Evolutionary conservation across 2,113 vertebrate species (phyloP).

Genomic region (Pavo muticus): DNA sequence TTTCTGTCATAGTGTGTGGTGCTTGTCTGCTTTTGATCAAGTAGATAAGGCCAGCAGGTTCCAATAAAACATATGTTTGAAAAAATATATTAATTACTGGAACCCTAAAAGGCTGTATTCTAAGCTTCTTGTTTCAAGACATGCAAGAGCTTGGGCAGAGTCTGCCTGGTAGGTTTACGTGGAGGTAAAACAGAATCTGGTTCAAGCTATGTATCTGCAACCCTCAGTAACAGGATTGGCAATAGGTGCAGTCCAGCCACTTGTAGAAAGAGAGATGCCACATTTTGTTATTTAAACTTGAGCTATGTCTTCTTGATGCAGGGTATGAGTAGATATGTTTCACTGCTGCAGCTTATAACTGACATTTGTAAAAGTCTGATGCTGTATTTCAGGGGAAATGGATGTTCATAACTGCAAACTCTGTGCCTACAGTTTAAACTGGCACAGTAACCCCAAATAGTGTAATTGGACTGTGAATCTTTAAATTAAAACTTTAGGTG

Average conservation of each 20-base stretch:
- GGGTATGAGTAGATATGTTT: not conserved
- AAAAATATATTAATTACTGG: not conserved
- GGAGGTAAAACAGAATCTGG: not conserved
- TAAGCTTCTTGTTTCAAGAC: not conserved
- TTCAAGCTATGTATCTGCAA: not conserved
- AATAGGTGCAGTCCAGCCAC: not conserved
- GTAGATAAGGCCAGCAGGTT: not conserved
- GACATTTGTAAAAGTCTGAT: not conserved
- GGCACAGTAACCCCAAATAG: not conserved
- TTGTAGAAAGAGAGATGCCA: accelerated
- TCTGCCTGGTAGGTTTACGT: not conserved
- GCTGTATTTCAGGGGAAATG: not conserved
- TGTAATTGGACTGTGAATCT: not conserved
- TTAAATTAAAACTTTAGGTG: not conserved
- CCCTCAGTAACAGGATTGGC: not conserved
- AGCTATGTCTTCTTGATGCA: not conserved
- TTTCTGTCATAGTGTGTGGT: not conserved
- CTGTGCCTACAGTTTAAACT: not conserved
- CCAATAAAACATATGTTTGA: not conserved
- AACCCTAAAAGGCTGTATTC: not conserved
- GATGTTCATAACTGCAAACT: not conserved
- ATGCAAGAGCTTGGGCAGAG: not conserved
- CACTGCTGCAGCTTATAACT: not conserved
- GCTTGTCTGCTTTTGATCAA: not conserved
- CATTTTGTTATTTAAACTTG: not conserved